These are phyloP conservation scores for Oncorhynchus keta DNA, from an alignment of 2,113 vertebrate species.

Conservation along the genomic window DNA sequence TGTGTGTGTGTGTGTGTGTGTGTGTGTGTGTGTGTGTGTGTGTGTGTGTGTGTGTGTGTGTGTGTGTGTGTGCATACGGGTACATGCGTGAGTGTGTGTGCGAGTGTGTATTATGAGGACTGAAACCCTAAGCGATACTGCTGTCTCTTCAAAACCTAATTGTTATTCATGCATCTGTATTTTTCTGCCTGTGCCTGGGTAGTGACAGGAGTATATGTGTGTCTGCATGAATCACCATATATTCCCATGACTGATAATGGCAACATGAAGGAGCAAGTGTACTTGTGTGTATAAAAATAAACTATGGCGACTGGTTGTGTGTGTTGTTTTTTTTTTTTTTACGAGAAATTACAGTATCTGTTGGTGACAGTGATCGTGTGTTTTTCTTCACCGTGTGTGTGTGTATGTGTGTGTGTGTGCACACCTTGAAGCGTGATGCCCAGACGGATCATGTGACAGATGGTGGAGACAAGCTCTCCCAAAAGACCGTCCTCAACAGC, in stretches of 20 bases:
- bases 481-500: slow-evolving; percentile 18
- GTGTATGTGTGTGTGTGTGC: slow-evolving; percentile 18
- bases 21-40: neutral
- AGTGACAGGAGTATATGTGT: slow-evolving; percentile 13
- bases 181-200: slow-evolving; percentile 19
- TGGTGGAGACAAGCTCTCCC: slow-evolving; percentile 50
- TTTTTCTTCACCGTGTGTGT: slow-evolving; percentile 2
- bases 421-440: slow-evolving; percentile 29
- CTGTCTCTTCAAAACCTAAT: slow-evolving; percentile 27
- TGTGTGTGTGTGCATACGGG: neutral
- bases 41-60: neutral
- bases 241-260: slow-evolving; percentile 2
- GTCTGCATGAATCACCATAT: slow-evolving; percentile 40
- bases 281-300: neutral
- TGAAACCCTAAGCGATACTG: slow-evolving; percentile 19
- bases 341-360: neutral
- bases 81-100: neutral
- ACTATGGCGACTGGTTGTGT: neutral
- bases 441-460: slow-evolving; percentile 52
- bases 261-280: neutral
- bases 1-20: neutral
- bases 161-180: slow-evolving; percentile 29
- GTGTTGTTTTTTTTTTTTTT: neutral
- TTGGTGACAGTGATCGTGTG: neutral
- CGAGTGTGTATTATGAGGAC: slow-evolving; percentile 1